Evolutionary conservation across 2,797 vertebrate genomes (phyloP).

Genomic region (Podargus strigoides): DNA sequence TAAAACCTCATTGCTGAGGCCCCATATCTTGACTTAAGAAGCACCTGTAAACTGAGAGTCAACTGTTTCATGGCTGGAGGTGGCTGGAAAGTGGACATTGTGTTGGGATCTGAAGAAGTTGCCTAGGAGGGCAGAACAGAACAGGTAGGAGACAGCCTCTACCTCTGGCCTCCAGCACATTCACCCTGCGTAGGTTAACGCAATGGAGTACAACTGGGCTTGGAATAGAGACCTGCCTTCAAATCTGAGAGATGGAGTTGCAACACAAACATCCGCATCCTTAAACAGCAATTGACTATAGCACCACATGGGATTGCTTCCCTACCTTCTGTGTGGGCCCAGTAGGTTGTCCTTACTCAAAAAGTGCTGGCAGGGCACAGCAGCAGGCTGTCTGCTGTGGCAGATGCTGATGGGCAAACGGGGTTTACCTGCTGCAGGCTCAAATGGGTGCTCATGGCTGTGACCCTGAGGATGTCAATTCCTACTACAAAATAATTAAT

Average conservation of each 20-base stretch:
- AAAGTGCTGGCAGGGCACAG: background rate
- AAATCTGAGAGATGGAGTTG: background rate
- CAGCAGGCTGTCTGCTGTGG: background rate
- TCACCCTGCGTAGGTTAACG: accelerated
- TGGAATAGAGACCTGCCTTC: background rate
- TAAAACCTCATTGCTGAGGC: background rate
- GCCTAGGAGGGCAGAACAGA: background rate
- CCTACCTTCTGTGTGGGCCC: accelerated
- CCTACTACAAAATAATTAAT: background rate
- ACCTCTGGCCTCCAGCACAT: background rate
- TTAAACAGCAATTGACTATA: background rate
- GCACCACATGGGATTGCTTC: background rate
- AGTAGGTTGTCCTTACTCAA: background rate
- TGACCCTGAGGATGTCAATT: background rate
- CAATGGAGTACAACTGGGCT: background rate
- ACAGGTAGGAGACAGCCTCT: background rate
- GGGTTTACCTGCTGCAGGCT: background rate
- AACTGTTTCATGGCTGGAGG: background rate
- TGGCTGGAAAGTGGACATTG: background rate
- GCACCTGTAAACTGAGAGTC: background rate
- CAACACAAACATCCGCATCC: background rate
- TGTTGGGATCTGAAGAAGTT: background rate
- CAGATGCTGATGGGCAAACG: background rate
- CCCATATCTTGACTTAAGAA: background rate
- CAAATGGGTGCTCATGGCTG: background rate